A percentile compares a stretch with the other conserved stretches of the same genome.
Conservation (phyloP, 2,113 vertebrate species). For the Pteruthius melanotis region DNA sequence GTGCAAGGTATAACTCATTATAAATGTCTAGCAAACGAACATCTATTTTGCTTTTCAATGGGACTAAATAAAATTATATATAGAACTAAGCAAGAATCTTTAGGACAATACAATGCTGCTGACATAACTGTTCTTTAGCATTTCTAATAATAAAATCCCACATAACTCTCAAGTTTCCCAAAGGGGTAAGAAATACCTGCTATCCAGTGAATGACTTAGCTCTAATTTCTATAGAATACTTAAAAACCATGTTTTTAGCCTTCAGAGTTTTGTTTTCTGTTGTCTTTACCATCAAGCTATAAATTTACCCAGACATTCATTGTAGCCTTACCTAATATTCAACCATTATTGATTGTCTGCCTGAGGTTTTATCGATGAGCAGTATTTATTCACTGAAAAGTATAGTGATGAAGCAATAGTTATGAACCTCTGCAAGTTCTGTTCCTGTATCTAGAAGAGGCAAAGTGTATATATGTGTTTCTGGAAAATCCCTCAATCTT, state of each 20-base stretch:
- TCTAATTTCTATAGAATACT: neutral
- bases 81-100: neutral
- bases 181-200: neutral
- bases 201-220: neutral
- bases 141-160: neutral
- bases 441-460: neutral
- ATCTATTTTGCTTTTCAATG: neutral
- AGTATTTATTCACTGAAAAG: constrained; percentile 22
- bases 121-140: neutral
- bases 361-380: constrained; percentile 2
- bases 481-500: neutral
- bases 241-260: neutral
- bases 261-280: neutral
- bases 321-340: constrained; percentile 17
- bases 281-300: neutral
- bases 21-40: neutral
- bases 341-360: neutral
- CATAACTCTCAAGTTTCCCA: neutral
- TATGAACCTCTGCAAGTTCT: neutral
- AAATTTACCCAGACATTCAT: neutral
- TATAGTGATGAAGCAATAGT: neutral
- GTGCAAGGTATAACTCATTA: neutral
- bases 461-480: neutral
- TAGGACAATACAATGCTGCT: neutral
- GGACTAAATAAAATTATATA: neutral